Evolutionary conservation across 2,797 vertebrate genomes (phyloP).

Genomic region (Sebastes diploproa): DNA sequence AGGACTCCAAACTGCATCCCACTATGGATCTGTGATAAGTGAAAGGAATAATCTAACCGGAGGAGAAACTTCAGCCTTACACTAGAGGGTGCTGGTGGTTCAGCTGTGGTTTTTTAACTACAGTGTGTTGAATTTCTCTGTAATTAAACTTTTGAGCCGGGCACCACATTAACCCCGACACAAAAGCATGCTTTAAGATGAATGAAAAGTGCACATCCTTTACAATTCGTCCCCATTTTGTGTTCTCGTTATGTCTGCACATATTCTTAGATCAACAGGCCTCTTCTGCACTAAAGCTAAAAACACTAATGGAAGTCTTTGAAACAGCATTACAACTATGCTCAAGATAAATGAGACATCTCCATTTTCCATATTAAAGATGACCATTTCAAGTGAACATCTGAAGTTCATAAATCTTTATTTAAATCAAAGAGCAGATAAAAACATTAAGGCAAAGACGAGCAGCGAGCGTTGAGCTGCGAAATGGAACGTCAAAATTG

Average conservation of each 20-base stretch:
- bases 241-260: neutral
- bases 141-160: neutral
- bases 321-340: neutral
- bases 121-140: neutral
- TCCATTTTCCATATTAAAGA: neutral
- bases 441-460: constrained; percentile 76
- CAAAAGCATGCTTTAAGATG: neutral
- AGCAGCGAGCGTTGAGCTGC: constrained; percentile 62
- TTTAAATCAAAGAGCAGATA: constrained; percentile 74
- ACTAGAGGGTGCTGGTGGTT: constrained; percentile 65
- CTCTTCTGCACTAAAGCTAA: neutral
- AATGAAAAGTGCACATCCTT: neutral
- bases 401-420: constrained; percentile 61
- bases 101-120: constrained; percentile 12
- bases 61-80: neutral
- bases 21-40: neutral
- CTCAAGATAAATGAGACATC: neutral
- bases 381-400: accelerated
- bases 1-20: neutral
- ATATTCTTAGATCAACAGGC: neutral
- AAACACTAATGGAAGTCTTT: neutral
- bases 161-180: neutral
- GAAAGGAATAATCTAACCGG: neutral
- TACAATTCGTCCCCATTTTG: neutral
- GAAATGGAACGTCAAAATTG: constrained; percentile 48